Percentiles rank a stretch among this genome's conserved stretches.
These are phyloP conservation scores for Troides aeacus DNA, from an alignment of 2,888 invertebrate species.

Conservation along the genomic window DNA sequence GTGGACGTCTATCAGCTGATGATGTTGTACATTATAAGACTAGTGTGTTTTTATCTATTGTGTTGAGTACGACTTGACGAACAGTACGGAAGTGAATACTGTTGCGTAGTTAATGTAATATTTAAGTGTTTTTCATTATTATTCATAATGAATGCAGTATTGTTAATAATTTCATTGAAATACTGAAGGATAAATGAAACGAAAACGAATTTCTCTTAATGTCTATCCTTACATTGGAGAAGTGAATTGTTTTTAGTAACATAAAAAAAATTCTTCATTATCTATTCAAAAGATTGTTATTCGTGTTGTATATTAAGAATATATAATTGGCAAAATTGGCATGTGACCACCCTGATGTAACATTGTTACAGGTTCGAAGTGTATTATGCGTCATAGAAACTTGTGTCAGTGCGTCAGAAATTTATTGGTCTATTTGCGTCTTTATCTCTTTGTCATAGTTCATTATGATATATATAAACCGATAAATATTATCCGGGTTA, in stretches of 20 bases:
- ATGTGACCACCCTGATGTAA: constrained; percentile 8
- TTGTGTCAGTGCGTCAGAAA: neutral
- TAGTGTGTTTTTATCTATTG: constrained; percentile 10
- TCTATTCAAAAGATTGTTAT: neutral
- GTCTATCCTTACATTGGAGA: neutral
- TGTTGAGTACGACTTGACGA: constrained; percentile 3
- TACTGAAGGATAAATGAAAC: neutral
- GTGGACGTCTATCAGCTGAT: too few species aligned
- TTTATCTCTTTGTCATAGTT: neutral
- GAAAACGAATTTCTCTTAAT: neutral
- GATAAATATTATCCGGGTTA: too few species aligned
- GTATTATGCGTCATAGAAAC: constrained; percentile 10
- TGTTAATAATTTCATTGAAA: neutral
- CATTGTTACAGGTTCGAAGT: constrained; percentile 12
- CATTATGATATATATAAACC: neutral
- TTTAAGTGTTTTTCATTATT: constrained; percentile 3
- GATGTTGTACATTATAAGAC: neutral
- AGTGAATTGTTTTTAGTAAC: neutral
- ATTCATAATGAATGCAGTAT: constrained; percentile 2
- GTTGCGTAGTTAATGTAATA: constrained; percentile 19
- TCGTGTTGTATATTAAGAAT: neutral
- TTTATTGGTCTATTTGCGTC: neutral
- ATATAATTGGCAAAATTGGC: neutral
- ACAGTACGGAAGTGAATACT: constrained; percentile 15
- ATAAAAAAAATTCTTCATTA: neutral